Evolutionary conservation across 2,888 invertebrate species (phyloP).

Genomic region (Myathropa florea): DNA sequence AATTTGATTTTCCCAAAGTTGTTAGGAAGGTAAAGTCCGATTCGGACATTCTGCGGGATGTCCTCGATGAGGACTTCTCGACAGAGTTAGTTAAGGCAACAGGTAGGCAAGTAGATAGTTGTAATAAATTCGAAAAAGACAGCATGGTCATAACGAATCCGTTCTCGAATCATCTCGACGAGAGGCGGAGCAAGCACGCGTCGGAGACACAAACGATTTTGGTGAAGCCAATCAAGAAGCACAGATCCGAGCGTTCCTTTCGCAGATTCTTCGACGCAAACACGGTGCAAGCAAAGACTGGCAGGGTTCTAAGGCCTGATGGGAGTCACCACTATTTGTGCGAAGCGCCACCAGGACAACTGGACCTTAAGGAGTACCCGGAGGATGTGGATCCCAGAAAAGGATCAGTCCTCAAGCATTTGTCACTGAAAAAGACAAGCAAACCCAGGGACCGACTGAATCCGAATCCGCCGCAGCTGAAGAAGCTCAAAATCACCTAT

Average conservation of each 20-base stretch:
- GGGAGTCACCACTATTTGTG: slow-evolving; percentile 74
- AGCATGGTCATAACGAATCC: slow-evolving; percentile 80
- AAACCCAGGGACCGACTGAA: slow-evolving; percentile 63
- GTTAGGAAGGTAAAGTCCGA: slow-evolving; percentile 76
- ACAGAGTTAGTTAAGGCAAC: slow-evolving; percentile 38
- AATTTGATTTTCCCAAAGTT: slow-evolving; percentile 40
- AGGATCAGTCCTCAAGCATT: slow-evolving; percentile 76
- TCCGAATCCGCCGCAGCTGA: slow-evolving; percentile 74
- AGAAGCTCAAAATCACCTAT: slow-evolving; percentile 78
- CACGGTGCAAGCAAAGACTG: slow-evolving; percentile 32
- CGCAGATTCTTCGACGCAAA: slow-evolving; percentile 61
- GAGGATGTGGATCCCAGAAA: slow-evolving; percentile 32
- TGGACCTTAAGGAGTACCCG: slow-evolving; percentile 74
- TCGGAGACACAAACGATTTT: slow-evolving; percentile 49
- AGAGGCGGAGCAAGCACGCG: slow-evolving; percentile 54
- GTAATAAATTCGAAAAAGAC: slow-evolving; percentile 65
- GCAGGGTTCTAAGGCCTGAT: neutral
- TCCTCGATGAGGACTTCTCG: slow-evolving; percentile 37
- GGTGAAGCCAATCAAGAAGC: slow-evolving; percentile 62
- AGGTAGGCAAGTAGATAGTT: slow-evolving; percentile 45
- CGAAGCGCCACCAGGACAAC: slow-evolving; percentile 76
- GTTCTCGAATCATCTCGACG: slow-evolving; percentile 79
- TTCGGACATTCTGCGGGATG: slow-evolving; percentile 73
- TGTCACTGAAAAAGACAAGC: slow-evolving; percentile 75
- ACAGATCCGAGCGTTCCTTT: slow-evolving; percentile 74